These are phyloP conservation scores for Brachypodius melanocephalos DNA, from an alignment of 2,113 vertebrate genomes.

Conservation along the genomic window DNA sequence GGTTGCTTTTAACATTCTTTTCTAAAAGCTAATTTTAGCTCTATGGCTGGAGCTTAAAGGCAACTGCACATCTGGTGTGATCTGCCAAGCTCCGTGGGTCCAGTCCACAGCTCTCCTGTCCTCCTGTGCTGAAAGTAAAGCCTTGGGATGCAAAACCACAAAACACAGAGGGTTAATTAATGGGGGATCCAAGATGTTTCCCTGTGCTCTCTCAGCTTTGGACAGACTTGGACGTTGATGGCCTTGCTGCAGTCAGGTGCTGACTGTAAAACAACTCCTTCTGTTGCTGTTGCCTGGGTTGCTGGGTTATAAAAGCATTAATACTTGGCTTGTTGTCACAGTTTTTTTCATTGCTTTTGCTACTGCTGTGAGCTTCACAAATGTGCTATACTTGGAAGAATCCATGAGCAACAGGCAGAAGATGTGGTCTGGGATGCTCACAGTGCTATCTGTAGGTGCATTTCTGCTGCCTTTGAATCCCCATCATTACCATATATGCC, in stretches of 20 bases:
- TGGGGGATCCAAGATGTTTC: neutral
- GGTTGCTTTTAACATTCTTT: constrained; percentile 27
- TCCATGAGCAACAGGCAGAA: neutral
- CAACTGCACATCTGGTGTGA: neutral
- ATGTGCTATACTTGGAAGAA: neutral
- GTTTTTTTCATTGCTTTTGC: neutral
- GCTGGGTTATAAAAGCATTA: neutral
- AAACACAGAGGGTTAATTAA: neutral
- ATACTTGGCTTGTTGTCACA: neutral
- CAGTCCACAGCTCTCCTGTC: neutral
- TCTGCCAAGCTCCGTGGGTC: neutral
- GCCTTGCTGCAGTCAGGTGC: neutral
- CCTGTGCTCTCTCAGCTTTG: neutral
- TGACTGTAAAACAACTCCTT: neutral
- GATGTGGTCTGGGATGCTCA: neutral
- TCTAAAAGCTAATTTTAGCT: constrained; percentile 23
- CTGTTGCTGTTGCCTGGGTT: neutral
- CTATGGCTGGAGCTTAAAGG: neutral
- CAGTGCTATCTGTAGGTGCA: neutral
- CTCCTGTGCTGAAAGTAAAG: neutral
- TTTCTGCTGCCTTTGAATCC: neutral
- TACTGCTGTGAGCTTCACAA: neutral
- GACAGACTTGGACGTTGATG: neutral
- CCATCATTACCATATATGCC: constrained; percentile 35
- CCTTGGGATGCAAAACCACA: neutral